Percentiles rank a stretch among this genome's conserved stretches.
Conservation (phyloP, 37 sponge, comb jelly and placozoan species). For the Spongia lamella region DNA sequence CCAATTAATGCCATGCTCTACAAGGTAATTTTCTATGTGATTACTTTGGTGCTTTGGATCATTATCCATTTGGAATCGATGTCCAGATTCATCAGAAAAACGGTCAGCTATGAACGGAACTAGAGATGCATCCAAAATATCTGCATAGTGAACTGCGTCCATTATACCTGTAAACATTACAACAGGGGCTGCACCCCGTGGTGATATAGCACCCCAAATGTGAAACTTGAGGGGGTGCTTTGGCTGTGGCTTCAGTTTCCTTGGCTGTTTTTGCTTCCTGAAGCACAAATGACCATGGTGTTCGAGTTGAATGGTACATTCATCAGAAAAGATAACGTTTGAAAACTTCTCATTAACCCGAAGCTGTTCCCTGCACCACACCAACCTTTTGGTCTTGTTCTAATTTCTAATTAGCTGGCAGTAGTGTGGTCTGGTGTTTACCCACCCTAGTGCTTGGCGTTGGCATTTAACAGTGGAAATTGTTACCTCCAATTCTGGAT, state of each 20-base stretch:
- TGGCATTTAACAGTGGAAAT: constrained; percentile 15
- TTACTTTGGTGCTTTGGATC: constrained; percentile 18
- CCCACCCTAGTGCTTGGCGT: background rate
- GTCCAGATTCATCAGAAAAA: background rate
- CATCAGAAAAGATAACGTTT: constrained; percentile 38
- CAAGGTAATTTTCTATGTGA: background rate
- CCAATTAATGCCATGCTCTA: constrained; percentile 14
- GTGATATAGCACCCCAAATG: constrained; percentile 43
- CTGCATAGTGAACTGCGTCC: constrained; percentile 10
- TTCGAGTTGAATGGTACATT: constrained; percentile 28
- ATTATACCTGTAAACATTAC: constrained; percentile 49
- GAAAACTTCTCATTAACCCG: constrained; percentile 22
- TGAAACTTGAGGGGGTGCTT: constrained; percentile 23
- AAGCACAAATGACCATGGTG: constrained; percentile 22
- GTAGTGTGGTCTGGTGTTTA: constrained; percentile 12
- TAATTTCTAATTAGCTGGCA: constrained; percentile 34
- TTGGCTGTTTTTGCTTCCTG: constrained; percentile 7
- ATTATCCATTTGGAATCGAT: constrained; percentile 36
- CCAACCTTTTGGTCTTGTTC: constrained; percentile 32
- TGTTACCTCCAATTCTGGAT: constrained; percentile 17
- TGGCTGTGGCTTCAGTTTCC: constrained; percentile 16
- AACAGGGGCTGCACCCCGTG: constrained; percentile 21
- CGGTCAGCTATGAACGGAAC: constrained; percentile 10
- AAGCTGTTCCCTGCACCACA: constrained; percentile 10
- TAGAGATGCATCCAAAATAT: constrained; percentile 26